These are phyloP conservation scores for Dicycla oo DNA, from an alignment of 2,888 invertebrate genomes.

Conservation along the genomic window DNA sequence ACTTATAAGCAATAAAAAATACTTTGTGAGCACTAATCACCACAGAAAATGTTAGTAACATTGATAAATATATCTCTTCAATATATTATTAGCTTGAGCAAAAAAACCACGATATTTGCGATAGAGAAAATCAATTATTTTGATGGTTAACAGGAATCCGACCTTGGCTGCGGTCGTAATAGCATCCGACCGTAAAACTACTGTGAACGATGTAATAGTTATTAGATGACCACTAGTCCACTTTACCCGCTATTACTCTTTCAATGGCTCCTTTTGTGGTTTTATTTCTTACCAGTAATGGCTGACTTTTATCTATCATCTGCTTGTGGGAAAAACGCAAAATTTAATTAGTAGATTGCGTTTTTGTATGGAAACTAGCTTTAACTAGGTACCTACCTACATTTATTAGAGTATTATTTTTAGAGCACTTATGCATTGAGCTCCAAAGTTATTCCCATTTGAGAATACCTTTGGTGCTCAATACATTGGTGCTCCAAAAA, in stretches of 20 bases:
- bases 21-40: neutral
- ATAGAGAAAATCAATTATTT: slow-evolving; percentile 57
- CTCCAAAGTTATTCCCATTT: too few species aligned
- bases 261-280: slow-evolving; percentile 49
- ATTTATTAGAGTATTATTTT: too few species aligned
- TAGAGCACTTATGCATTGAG: too few species aligned
- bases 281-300: slow-evolving; percentile 50
- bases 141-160: slow-evolving; percentile 51
- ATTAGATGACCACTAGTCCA: slow-evolving; percentile 62
- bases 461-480: too few species aligned
- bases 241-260: slow-evolving; percentile 40
- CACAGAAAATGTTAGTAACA: slow-evolving; percentile 3
- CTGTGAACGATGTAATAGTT: slow-evolving; percentile 59
- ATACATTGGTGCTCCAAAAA: too few species aligned
- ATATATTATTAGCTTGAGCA: neutral
- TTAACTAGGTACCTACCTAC: neutral
- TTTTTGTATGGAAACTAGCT: slow-evolving; percentile 4
- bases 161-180: slow-evolving; percentile 59
- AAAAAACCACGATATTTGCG: slow-evolving; percentile 35
- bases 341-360: slow-evolving; percentile 35
- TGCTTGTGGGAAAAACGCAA: slow-evolving; percentile 45
- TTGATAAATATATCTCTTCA: neutral
- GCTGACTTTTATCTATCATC: slow-evolving; percentile 35
- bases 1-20: neutral
- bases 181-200: slow-evolving; percentile 63